These are phyloP conservation scores for Drosophila paramelanica DNA, from an alignment of 2,888 invertebrate species.

Conservation along the genomic window DNA sequence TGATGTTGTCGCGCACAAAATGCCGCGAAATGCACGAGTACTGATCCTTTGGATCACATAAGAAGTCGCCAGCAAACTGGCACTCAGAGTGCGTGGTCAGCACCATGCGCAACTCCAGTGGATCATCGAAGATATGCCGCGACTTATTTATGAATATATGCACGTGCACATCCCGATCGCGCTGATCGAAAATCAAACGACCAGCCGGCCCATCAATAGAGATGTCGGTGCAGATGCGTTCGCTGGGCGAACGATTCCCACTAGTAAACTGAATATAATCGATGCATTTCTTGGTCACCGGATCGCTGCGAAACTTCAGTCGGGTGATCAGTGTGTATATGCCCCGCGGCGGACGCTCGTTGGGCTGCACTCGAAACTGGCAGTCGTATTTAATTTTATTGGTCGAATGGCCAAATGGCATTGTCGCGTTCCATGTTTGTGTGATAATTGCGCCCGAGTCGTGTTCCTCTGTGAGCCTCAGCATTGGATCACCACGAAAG, in stretches of 20 bases:
- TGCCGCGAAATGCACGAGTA: conserved; percentile 83
- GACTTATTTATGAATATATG: conserved; percentile 76
- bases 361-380: conserved; percentile 79
- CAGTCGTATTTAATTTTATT: conserved; percentile 82
- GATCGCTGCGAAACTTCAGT: conserved; percentile 81
- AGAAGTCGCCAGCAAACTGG: conserved; percentile 77
- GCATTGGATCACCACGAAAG: conserved; percentile 78
- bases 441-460: conserved; percentile 82
- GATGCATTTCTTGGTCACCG: conserved; percentile 70
- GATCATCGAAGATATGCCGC: conserved; percentile 71
- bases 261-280: conserved; percentile 83
- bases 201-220: conserved; percentile 80
- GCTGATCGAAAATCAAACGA: conserved; percentile 81
- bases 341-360: conserved; percentile 73
- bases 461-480: conserved; percentile 78
- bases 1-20: conserved; percentile 83
- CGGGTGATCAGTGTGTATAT: conserved; percentile 83
- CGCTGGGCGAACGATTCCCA: conserved; percentile 81
- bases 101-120: conserved; percentile 82
- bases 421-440: conserved; percentile 82
- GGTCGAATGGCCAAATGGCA: conserved; percentile 65
- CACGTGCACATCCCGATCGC: conserved; percentile 79
- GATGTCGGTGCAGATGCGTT: conserved; percentile 81
- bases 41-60: conserved; percentile 78
- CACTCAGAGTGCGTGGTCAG: conserved; percentile 82